These are phyloP conservation scores for Platysteira castanea DNA, from an alignment of 2,113 vertebrate species.

Conservation along the genomic window DNA sequence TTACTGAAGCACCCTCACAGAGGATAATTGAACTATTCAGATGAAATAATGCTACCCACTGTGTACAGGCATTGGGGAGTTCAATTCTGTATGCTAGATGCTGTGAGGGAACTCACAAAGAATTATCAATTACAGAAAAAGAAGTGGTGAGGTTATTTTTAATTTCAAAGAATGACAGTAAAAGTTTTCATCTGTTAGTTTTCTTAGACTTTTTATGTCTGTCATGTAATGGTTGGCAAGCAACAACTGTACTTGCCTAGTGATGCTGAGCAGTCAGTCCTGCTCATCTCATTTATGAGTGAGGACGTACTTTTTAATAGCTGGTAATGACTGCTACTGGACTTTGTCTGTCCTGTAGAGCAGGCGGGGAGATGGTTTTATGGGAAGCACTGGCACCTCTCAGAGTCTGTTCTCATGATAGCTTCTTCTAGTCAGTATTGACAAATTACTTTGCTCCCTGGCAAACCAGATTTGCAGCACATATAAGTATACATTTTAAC, in stretches of 20 bases:
- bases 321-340: background rate
- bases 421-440: background rate
- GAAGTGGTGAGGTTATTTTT: background rate
- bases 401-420: background rate
- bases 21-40: conserved; percentile 5
- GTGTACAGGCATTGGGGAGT: background rate
- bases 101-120: background rate
- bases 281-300: background rate
- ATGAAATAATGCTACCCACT: background rate
- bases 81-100: background rate
- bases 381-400: background rate
- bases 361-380: conserved; percentile 7
- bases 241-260: background rate
- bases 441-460: conserved; percentile 1
- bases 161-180: background rate
- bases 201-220: background rate
- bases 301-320: conserved; percentile 20
- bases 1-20: background rate
- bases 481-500: background rate
- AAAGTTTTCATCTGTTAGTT: background rate
- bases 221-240: background rate
- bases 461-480: background rate
- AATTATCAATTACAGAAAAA: background rate
- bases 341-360: background rate
- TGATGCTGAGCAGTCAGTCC: background rate